Conservation (phyloP, 2,797 vertebrate genomes). For the Pogonophryne albipinna region DNA sequence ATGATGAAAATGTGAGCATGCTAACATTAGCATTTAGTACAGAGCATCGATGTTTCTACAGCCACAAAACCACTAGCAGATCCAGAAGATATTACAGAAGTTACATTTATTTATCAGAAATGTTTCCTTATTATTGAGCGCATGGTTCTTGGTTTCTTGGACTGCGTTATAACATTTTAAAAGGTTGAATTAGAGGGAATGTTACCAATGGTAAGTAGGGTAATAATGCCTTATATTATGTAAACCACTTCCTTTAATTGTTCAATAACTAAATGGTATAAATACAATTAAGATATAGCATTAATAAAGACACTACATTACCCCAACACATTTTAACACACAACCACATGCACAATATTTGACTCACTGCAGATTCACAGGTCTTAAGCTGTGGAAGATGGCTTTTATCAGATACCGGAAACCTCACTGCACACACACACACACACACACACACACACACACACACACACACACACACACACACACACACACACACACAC, state of each 20-base stretch:
- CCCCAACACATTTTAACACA: not conserved
- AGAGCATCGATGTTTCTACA: not conserved
- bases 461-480: slow-evolving; percentile 25
- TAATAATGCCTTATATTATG: not conserved
- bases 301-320: not conserved
- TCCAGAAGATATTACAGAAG: not conserved
- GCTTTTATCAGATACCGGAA: slow-evolving; percentile 34
- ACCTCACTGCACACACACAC: slow-evolving; percentile 19
- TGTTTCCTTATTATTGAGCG: too few relatives aligned
- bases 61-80: not conserved
- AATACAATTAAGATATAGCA: not conserved
- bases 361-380: slow-evolving; percentile 12
- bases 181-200: not conserved
- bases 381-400: slow-evolving; percentile 32
- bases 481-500: slow-evolving; percentile 22
- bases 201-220: not conserved
- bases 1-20: too few relatives aligned
- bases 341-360: not conserved
- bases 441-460: slow-evolving; percentile 19
- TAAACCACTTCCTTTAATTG: not conserved
- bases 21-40: too few relatives aligned
- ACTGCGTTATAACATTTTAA: too few relatives aligned
- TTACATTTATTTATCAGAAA: too few relatives aligned
- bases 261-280: not conserved
- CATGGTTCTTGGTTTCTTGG: too few relatives aligned